Evolutionary conservation across 1,140 invertebrate genomes (phyloP), one percentile per base, ranked within the genome.

Genomic region (Drosophila fuyamai): DNA sequence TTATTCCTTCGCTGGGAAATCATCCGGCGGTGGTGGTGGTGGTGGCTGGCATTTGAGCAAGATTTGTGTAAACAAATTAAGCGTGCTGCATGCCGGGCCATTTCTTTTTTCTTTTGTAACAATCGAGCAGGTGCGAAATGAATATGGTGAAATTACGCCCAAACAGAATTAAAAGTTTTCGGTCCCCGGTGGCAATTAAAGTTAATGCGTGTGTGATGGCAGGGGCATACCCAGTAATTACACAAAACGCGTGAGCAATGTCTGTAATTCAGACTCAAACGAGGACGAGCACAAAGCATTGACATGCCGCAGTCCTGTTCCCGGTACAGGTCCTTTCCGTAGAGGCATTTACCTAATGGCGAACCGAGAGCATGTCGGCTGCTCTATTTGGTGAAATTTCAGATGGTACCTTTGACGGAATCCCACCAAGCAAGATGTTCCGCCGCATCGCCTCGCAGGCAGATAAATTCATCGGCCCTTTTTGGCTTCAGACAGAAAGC

Each of bases 31-130:
- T 23, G 50, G n/a, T n/a, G 60, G 14, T 16, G 38, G 43, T 46
- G 44, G 35, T 36, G 57, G 65, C 74, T 76, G 61, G 8, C 59
- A 65, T 44, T 76, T 50, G 60, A 40, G 41, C 44, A 71, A 73
- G 83, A 88, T 88, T 88, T 82, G 82, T 88, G 82, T 67, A 76
- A 83, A 80, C 81, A 84, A 84, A 84, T 83, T 84, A 84, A 84
- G 61, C 46, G 41, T 63, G 53, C 66, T 54, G 48, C 55, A 46
- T 44, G 72, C 41, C 62, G n/a, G 27, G 40, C 46, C 66, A 40
- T 46, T 35, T 70, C 44, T 57, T 23, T 23, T 57, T 23, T 23
- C 23, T 23, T 70, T 56, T 23, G 50, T 47, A 47, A 38, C 63
- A 63, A 56, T 70, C 41, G 59, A 56, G 59, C 67, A 80, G 79